Conservation (phyloP, 2,797 vertebrate genomes). For the Sebastes hopkinsi region DNA sequence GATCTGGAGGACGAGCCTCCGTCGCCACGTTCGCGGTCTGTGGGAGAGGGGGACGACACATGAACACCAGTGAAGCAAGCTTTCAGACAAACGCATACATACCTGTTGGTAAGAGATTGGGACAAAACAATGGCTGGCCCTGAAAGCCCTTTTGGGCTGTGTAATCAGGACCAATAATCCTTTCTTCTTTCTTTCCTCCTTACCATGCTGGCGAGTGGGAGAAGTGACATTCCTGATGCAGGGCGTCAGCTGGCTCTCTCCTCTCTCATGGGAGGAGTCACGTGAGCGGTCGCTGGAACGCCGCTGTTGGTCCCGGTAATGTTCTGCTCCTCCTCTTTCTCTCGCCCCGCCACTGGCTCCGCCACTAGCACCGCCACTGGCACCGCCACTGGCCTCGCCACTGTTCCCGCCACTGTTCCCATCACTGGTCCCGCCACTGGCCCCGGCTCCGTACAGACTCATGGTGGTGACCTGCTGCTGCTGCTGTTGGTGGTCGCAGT, state of each 20-base stretch:
- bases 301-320: conserved; percentile 78
- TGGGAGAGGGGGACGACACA: not conserved
- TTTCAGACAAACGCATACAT: not conserved
- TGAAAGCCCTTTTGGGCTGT: no score
- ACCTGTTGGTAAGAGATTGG: not conserved
- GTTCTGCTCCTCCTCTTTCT: conserved; percentile 73
- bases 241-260: conserved; percentile 93
- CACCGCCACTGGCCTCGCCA: no score
- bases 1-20: conserved; percentile 86
- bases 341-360: not conserved
- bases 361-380: not conserved
- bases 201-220: conserved; percentile 91
- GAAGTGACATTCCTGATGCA: conserved; percentile 98
- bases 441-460: conserved; percentile 87
- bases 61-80: not conserved
- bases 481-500: conserved; percentile 66
- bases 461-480: conserved; percentile 78
- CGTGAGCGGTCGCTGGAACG: conserved; percentile 94
- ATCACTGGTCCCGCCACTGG: conserved; percentile 6
- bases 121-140: not conserved
- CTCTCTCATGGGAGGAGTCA: conserved; percentile 95
- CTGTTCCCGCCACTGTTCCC: conserved; percentile 83
- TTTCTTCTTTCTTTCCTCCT: not conserved
- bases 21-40: conserved; percentile 75
- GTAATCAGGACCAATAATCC: not conserved